Conservation (phyloP, 2,113 vertebrate species). For the Ailuropoda melanoleuca region DNA sequence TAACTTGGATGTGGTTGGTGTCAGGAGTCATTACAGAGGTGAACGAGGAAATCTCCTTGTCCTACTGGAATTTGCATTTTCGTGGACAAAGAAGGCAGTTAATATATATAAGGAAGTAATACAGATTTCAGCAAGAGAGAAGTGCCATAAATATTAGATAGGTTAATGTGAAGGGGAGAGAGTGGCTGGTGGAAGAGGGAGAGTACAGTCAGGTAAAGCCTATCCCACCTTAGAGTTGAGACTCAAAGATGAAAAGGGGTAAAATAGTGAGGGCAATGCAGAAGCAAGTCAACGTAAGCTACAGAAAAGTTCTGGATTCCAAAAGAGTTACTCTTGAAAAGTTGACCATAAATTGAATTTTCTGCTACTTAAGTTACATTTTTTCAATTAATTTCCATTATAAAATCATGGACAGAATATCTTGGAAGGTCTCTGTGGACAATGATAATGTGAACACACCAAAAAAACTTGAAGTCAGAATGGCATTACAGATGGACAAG, state of each 20-base stretch:
- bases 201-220: background rate
- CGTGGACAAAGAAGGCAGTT: background rate
- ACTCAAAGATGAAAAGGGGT: background rate
- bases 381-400: background rate
- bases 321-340: background rate
- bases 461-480: background rate
- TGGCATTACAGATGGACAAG: background rate
- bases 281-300: background rate
- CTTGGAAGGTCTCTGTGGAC: background rate
- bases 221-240: background rate
- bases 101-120: background rate
- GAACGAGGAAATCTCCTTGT: background rate
- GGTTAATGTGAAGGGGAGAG: accelerated
- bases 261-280: background rate
- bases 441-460: background rate
- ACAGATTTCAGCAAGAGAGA: background rate
- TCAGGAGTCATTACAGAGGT: background rate
- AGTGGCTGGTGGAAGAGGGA: background rate
- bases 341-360: background rate
- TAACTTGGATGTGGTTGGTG: background rate
- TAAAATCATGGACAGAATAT: background rate
- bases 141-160: background rate
- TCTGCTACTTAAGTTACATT: background rate
- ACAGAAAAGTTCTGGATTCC: background rate
- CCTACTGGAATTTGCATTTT: background rate